phyloP scores from a whole-genome alignment of 1,140 invertebrate genomes.

The Drosophila ambigua region DNA sequence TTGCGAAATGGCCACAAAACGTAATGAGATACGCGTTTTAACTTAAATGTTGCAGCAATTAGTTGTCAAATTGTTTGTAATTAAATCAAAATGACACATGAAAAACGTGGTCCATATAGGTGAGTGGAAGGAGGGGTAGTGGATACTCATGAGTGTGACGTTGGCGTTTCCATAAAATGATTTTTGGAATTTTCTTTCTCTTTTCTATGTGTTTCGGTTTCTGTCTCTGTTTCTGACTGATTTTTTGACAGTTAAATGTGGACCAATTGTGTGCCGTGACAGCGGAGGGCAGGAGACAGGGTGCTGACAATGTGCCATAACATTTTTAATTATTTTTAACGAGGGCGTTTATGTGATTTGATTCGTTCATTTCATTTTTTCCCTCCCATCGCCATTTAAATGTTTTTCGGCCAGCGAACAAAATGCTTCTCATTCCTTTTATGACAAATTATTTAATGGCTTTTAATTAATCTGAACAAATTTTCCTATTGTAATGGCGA shows the following conservation, averaged over 20 bases:
- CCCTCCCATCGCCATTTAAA: conserved; percentile 8
- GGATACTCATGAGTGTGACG: conserved; percentile 35
- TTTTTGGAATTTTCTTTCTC: conserved; percentile 47
- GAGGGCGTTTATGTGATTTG: conserved; percentile 79
- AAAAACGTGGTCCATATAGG: conserved; percentile 31
- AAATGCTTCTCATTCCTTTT: conserved; percentile 55
- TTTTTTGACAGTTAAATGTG: conserved; percentile 68
- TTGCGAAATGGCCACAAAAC: conserved; percentile 77
- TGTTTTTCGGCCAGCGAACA: conserved; percentile 26
- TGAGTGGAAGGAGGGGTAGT: neutral
- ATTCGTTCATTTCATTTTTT: conserved; percentile 23
- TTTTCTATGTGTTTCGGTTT: conserved; percentile 6
- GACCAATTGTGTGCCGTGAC: conserved; percentile 68
- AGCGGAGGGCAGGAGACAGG: conserved; percentile 39
- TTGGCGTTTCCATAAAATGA: conserved; percentile 74
- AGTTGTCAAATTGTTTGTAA: conserved; percentile 83
- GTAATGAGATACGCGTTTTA: conserved; percentile 74
- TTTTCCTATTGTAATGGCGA: conserved; percentile 31
- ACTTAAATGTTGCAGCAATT: conserved; percentile 79
- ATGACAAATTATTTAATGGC: conserved; percentile 80
- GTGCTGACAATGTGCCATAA: conserved; percentile 80
- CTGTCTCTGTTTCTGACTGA: conserved; percentile 2
- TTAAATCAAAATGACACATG: conserved; percentile 80
- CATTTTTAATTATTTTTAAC: conserved; percentile 81
- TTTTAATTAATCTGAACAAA: conserved; percentile 68